Evolutionary conservation across 2,888 invertebrate genomes (phyloP).

Genomic region (Watsonalla cultraria): DNA sequence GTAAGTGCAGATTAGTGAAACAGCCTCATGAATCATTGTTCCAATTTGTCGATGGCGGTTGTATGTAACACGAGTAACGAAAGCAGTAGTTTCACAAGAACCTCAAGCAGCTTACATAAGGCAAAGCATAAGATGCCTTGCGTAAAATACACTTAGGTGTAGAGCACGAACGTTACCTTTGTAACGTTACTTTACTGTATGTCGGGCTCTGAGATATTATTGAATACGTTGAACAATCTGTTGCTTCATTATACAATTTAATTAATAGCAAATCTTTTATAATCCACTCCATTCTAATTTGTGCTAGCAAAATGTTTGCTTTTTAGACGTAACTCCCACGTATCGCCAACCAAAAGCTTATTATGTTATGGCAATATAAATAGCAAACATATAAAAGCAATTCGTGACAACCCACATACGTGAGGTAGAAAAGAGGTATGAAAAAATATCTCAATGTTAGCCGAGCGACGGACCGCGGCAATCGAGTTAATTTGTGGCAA

Average conservation of each 20-base stretch:
- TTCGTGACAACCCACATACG: constrained; percentile 61
- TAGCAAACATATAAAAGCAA: constrained; percentile 54
- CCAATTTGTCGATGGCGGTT: constrained; percentile 45
- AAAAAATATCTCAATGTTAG: constrained; percentile 47
- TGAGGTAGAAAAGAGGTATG: constrained; percentile 45
- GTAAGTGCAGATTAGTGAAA: background rate
- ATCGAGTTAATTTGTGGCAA: constrained; percentile 36
- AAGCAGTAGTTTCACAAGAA: constrained; percentile 69
- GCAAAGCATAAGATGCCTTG: constrained; percentile 49
- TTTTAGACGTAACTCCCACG: background rate
- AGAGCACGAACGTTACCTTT: constrained; percentile 53
- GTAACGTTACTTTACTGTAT: constrained; percentile 65
- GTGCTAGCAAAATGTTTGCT: background rate
- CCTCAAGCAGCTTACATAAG: constrained; percentile 69
- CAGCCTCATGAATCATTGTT: constrained; percentile 45
- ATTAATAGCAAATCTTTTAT: no score
- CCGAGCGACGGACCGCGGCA: constrained; percentile 46
- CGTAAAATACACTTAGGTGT: constrained; percentile 65
- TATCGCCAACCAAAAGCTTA: background rate
- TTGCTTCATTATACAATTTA: background rate
- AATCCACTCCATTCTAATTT: no score
- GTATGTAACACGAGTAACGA: constrained; percentile 50
- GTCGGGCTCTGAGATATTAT: background rate
- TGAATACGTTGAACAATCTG: background rate
- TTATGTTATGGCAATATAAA: constrained; percentile 25